phyloP scores from a whole-genome alignment of 2,797 vertebrate genomes.

The Sciurus vulgaris region DNA sequence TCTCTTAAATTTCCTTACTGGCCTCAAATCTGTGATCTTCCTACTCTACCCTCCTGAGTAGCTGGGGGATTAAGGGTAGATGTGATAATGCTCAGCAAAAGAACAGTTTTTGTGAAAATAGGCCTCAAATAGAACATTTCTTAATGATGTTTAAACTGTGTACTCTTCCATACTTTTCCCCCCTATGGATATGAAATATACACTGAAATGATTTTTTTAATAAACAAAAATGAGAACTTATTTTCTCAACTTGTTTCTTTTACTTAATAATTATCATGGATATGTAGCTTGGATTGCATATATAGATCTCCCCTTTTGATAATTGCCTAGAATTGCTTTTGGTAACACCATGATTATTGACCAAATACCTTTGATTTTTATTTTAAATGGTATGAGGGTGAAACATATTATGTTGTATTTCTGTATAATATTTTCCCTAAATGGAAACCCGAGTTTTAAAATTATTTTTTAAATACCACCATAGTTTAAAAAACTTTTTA shows the following conservation, averaged over 20 bases:
- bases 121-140: background rate
- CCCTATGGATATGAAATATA: background rate
- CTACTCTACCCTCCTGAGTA: too few relatives aligned
- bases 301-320: too few relatives aligned
- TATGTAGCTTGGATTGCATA: too few relatives aligned
- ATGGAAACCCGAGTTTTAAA: background rate
- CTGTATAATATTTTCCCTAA: background rate
- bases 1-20: background rate
- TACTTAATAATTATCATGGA: too few relatives aligned
- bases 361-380: background rate
- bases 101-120: slow-evolving; percentile 27
- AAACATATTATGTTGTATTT: slow-evolving; percentile 36
- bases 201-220: background rate
- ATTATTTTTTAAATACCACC: slow-evolving; percentile 20
- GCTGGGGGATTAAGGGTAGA: too few relatives aligned
- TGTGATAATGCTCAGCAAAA: too few relatives aligned
- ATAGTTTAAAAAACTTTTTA: background rate
- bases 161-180: background rate
- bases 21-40: background rate
- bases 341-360: slow-evolving; percentile 1
- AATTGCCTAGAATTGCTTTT: background rate
- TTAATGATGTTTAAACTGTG: background rate
- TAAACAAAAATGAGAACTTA: too few relatives aligned
- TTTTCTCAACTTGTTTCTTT: too few relatives aligned
- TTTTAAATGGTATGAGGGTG: slow-evolving; percentile 41